These are phyloP conservation scores for Lithobates sylvaticus DNA, from an alignment of 2,797 vertebrate genomes.

Conservation along the genomic window DNA sequence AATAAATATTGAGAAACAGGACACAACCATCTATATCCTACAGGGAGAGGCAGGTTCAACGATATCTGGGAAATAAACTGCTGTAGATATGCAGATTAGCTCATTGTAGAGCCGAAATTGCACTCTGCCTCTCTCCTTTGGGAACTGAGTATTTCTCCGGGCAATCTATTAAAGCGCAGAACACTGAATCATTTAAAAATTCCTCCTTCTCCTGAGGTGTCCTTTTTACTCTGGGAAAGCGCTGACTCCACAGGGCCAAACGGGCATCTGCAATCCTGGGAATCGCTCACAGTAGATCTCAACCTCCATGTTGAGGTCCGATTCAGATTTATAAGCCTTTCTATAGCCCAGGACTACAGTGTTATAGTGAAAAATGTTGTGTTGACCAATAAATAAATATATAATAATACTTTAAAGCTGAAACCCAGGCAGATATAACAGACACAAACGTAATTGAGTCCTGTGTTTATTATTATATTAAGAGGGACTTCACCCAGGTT, in stretches of 20 bases:
- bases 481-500: too few species aligned
- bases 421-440: too few species aligned
- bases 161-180: constrained; percentile 6
- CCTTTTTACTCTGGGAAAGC: constrained; percentile 5
- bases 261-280: too few species aligned
- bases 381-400: too few species aligned
- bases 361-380: too few species aligned
- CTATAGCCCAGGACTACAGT: too few species aligned
- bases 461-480: too few species aligned
- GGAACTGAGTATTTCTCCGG: constrained; percentile 5
- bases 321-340: too few species aligned
- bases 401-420: too few species aligned
- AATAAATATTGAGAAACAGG: constrained; percentile 33
- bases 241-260: not conserved
- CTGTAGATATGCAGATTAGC: constrained; percentile 33
- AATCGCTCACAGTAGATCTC: too few species aligned
- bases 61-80: constrained; percentile 18
- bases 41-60: constrained; percentile 1
- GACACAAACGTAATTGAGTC: too few species aligned
- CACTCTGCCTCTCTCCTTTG: constrained; percentile 8
- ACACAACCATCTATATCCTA: constrained; percentile 12
- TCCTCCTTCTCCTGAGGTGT: not conserved
- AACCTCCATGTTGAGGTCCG: too few species aligned
- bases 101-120: constrained; percentile 7
- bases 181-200: constrained; percentile 7